phyloP scores from a whole-genome alignment of 1,140 invertebrate species.

The Halictus rubicundus region DNA sequence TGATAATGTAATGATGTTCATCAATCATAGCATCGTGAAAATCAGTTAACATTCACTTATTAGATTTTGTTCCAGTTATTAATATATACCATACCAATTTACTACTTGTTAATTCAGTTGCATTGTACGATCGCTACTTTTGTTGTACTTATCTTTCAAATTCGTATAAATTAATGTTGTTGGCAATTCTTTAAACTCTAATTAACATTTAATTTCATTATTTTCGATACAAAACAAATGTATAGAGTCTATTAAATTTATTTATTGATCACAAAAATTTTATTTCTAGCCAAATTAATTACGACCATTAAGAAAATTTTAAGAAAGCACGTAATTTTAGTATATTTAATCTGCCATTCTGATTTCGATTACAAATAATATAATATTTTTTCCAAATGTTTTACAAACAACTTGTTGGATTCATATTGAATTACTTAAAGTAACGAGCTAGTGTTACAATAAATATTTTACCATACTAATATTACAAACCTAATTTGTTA shows the following conservation, averaged over 20 bases:
- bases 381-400: slow-evolving; percentile 2
- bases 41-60: slow-evolving; percentile 63
- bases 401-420: slow-evolving; percentile 18
- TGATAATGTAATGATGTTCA: slow-evolving; percentile 72
- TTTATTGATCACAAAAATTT: not conserved
- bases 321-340: slow-evolving; percentile 9
- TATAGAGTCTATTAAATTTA: not conserved
- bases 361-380: not conserved
- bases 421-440: slow-evolving; percentile 1
- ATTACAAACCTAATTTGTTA: not conserved
- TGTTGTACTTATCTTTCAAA: not conserved
- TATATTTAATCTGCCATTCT: slow-evolving; percentile 1
- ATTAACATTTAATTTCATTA: not conserved
- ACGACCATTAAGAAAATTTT: not conserved
- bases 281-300: not conserved
- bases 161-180: not conserved
- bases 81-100: slow-evolving; percentile 53
- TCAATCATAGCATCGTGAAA: slow-evolving; percentile 52
- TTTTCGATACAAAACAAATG: not conserved
- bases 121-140: not conserved
- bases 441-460: not conserved
- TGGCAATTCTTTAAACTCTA: not conserved
- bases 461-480: not conserved
- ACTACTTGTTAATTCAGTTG: slow-evolving; percentile 70
- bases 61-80: slow-evolving; percentile 59